Evolutionary conservation across 2,797 vertebrate genomes (phyloP).

Genomic region (Rhynchonycteris naso): DNA sequence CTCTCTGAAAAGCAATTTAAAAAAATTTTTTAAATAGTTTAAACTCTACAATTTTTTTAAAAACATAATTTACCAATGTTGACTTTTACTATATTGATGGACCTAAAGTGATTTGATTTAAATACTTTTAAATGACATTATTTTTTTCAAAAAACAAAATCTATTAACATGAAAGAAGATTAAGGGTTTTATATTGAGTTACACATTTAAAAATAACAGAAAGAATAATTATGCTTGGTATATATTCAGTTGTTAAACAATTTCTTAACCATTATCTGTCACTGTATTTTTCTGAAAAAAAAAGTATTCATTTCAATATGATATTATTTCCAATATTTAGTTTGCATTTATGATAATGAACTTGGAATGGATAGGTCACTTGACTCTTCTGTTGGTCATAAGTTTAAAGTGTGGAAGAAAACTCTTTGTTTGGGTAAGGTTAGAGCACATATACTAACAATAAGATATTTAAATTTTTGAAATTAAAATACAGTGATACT

Average conservation of each 20-base stretch:
- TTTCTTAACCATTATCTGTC: not conserved
- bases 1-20: too few species aligned
- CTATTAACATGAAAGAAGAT: conserved; percentile 17
- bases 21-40: not conserved
- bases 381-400: not conserved
- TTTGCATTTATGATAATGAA: not conserved
- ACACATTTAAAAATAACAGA: conserved; percentile 25
- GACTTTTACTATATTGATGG: not conserved
- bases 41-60: not conserved
- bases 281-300: conserved; percentile 1
- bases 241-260: not conserved
- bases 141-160: conserved; percentile 24
- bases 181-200: conserved; percentile 26
- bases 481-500: conserved; percentile 32
- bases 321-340: conserved; percentile 30
- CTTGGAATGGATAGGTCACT: not conserved
- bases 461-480: not conserved
- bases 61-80: not conserved
- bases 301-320: not conserved
- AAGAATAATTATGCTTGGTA: not conserved
- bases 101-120: not conserved
- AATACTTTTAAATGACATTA: not conserved
- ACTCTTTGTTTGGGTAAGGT: not conserved
- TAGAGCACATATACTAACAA: not conserved
- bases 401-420: conserved; percentile 21